Conservation (phyloP, 2,113 vertebrate genomes). For the Scalopus aquaticus region DNA sequence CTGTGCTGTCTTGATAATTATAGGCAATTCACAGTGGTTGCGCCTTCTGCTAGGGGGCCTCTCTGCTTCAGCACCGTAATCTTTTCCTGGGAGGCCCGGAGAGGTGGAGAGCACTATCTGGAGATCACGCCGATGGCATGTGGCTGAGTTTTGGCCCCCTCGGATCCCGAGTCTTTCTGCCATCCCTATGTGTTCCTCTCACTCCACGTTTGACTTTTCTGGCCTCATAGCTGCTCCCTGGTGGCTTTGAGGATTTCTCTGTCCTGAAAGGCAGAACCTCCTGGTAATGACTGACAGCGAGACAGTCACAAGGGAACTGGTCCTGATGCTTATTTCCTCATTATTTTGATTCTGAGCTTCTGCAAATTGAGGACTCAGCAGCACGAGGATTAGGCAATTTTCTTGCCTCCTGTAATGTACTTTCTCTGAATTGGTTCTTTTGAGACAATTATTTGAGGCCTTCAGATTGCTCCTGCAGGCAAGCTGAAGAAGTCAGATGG, state of each 20-base stretch:
- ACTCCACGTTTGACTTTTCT: not conserved
- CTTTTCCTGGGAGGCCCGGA: not conserved
- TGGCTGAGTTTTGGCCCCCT: not conserved
- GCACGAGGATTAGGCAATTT: constrained; percentile 56
- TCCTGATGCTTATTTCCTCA: constrained; percentile 28
- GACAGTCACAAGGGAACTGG: not conserved
- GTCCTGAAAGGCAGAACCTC: not conserved
- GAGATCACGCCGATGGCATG: too few relatives aligned
- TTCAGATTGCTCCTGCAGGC: constrained; percentile 23
- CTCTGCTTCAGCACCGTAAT: not conserved
- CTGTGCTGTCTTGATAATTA: not conserved
- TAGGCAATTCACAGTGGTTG: not conserved
- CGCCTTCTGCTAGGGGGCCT: not conserved
- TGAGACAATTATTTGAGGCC: constrained; percentile 60
- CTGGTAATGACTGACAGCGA: not conserved
- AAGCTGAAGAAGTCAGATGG: not conserved
- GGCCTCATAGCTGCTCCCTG: not conserved
- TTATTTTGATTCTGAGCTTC: constrained; percentile 63
- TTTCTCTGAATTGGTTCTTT: constrained; percentile 65
- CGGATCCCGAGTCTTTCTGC: not conserved
- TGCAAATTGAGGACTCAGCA: constrained; percentile 66
- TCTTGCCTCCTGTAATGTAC: constrained; percentile 58
- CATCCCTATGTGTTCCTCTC: fast-evolving
- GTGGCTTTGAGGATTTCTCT: not conserved
- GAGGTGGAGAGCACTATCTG: not conserved